Percentiles rank a stretch among this genome's conserved stretches.
Evolutionary conservation across 2,888 invertebrate species (phyloP).

Genomic region (Adela reaumurella): DNA sequence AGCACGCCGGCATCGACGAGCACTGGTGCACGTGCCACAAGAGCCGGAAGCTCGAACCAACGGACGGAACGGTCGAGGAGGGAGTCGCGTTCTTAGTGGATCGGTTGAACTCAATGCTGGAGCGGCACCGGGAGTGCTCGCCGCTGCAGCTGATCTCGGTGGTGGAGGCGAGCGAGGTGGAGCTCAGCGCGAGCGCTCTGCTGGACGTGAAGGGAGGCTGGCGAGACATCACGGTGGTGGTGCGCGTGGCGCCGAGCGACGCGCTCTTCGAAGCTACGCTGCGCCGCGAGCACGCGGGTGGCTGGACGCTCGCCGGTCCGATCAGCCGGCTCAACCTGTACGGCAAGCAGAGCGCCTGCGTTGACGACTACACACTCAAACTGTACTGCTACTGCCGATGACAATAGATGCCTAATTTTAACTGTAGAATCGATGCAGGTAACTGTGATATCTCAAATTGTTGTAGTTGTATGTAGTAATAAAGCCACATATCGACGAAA

Average conservation of each 20-base stretch:
- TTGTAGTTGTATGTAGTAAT: too few relatives aligned
- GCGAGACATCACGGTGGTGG: constrained; percentile 61
- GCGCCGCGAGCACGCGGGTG: constrained; percentile 19
- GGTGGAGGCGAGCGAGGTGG: constrained; percentile 63
- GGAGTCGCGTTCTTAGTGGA: constrained; percentile 61
- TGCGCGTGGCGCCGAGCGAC: constrained; percentile 63
- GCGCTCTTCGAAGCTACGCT: constrained; percentile 81
- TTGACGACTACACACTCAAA: constrained; percentile 70
- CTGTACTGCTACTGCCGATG: constrained; percentile 70
- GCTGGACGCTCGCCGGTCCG: constrained; percentile 61
- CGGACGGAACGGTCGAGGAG: constrained; percentile 50
- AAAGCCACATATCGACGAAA: too few relatives aligned
- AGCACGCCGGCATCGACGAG: constrained; percentile 70
- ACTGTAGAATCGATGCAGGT: too few relatives aligned
- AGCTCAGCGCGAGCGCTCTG: constrained; percentile 28
- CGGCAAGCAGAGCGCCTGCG: constrained; percentile 75
- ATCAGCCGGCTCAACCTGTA: constrained; percentile 77
- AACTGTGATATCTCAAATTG: too few relatives aligned
- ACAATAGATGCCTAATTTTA: too few relatives aligned
- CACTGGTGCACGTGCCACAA: constrained; percentile 89
- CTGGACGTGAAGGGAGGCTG: constrained; percentile 34
- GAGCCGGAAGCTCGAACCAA: constrained; percentile 51
- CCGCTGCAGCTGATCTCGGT: constrained; percentile 59
- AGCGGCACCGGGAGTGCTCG: constrained; percentile 62
- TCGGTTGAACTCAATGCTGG: constrained; percentile 62